Percentiles rank a stretch among this genome's conserved stretches.
These are phyloP conservation scores for Ceratina calcarata DNA, from an alignment of 1,140 invertebrate species.

Conservation along the genomic window DNA sequence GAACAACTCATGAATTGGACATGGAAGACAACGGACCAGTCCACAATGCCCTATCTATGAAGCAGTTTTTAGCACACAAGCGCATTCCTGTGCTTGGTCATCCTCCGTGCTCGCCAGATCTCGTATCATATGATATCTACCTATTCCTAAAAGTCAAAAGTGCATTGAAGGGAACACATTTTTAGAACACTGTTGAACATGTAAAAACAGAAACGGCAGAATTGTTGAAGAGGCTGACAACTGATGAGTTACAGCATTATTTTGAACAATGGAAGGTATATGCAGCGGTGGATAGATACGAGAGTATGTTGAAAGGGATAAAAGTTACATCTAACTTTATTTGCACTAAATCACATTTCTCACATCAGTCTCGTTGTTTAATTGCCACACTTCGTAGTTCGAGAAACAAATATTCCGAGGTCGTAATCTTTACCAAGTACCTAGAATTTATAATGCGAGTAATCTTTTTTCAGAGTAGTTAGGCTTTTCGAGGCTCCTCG, in stretches of 20 bases:
- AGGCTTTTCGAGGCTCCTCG: too few species aligned
- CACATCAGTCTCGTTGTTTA: background rate
- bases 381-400: background rate
- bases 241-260: background rate
- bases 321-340: background rate
- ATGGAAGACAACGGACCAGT: constrained; percentile 69
- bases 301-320: background rate
- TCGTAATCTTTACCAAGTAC: too few species aligned
- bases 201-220: constrained; percentile 9
- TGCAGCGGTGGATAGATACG: background rate
- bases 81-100: constrained; percentile 58
- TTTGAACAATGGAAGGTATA: constrained; percentile 15
- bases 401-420: too few species aligned
- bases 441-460: too few species aligned
- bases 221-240: constrained; percentile 6
- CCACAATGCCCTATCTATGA: too few species aligned
- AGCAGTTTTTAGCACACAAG: too few species aligned
- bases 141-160: constrained; percentile 70
- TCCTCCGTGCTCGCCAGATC: constrained; percentile 70
- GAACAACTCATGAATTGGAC: constrained; percentile 55
- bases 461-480: too few species aligned
- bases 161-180: constrained; percentile 60
- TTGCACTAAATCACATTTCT: background rate
- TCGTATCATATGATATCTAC: constrained; percentile 73
- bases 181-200: constrained; percentile 34